Percentiles rank a stretch among this genome's conserved stretches.
Conservation (phyloP, 2,888 invertebrate genomes). For the Drosophila maculinotata region DNA sequence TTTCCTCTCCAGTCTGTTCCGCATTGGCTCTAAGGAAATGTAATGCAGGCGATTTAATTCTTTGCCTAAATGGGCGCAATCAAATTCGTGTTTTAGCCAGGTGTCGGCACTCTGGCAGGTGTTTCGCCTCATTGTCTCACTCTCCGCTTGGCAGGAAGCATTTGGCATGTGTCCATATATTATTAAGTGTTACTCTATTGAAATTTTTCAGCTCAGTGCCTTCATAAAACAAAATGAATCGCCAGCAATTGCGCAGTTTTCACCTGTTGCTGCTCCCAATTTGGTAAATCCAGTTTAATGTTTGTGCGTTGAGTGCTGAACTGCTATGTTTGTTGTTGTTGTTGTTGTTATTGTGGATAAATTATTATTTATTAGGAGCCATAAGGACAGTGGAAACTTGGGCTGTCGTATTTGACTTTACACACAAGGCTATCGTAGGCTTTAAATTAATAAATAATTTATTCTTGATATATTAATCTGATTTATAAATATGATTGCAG, state of each 20-base stretch:
- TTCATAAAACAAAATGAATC: conserved; percentile 2
- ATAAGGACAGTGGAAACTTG: not conserved
- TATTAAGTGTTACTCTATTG: conserved; percentile 49
- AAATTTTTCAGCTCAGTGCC: conserved; percentile 40
- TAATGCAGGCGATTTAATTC: conserved; percentile 63
- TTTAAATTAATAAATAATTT: not conserved
- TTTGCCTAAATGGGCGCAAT: conserved; percentile 67
- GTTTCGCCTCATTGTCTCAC: conserved; percentile 68
- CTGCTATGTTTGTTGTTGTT: conserved; percentile 18
- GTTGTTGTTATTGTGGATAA: conserved; percentile 8
- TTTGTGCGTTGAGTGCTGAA: conserved; percentile 28
- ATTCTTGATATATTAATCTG: too few species aligned
- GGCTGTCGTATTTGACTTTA: not conserved
- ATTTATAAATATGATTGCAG: too few species aligned
- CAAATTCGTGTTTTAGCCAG: conserved; percentile 49
- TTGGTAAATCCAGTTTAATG: conserved; percentile 59
- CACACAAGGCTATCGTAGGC: not conserved
- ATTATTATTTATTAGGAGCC: conserved; percentile 7
- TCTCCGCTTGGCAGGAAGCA: conserved; percentile 62
- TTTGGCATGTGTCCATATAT: conserved; percentile 66
- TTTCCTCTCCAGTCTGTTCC: conserved; percentile 25
- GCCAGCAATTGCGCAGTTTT: conserved; percentile 52
- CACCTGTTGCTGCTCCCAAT: conserved; percentile 45
- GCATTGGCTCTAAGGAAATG: conserved; percentile 42
- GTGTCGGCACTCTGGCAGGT: conserved; percentile 64